Evolutionary conservation across 2,113 vertebrate genomes (phyloP).

Genomic region (Stigmatopora nigra): DNA sequence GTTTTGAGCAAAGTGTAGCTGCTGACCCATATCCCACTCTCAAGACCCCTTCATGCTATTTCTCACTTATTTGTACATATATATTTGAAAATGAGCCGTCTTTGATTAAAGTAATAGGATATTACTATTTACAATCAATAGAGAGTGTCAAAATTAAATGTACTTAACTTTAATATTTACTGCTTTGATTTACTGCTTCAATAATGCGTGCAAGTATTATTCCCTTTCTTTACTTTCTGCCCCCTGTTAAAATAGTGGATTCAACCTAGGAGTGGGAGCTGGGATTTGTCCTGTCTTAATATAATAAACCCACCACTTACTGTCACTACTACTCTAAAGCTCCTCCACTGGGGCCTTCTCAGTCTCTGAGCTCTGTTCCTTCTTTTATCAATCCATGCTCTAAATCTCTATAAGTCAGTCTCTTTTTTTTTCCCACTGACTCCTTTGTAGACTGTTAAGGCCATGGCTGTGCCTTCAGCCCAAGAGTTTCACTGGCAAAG

Average conservation of each 20-base stretch:
- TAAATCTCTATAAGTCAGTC: conserved; percentile 6
- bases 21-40: not conserved
- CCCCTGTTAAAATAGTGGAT: conserved; percentile 4
- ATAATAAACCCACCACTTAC: conserved; percentile 8
- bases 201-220: not conserved
- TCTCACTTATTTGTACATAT: conserved; percentile 13
- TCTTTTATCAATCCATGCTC: not conserved
- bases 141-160: too few relatives aligned
- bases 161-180: not conserved
- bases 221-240: conserved; percentile 20
- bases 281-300: conserved; percentile 17
- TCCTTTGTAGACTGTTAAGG: conserved; percentile 10
- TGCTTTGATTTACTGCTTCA: conserved; percentile 4
- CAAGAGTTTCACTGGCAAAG: conserved; percentile 92
- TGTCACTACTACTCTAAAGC: conserved; percentile 2
- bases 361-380: conserved; percentile 6
- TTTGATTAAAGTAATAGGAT: too few relatives aligned
- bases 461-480: conserved; percentile 79
- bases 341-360: conserved; percentile 7
- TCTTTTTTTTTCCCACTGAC: not conserved
- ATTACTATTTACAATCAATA: too few relatives aligned
- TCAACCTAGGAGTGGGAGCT: conserved; percentile 11
- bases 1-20: conserved; percentile 1
- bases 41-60: conserved; percentile 10
- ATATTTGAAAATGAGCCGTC: too few relatives aligned